Conservation (phyloP, 2,888 invertebrate genomes). For the Terebella lapidaria region DNA sequence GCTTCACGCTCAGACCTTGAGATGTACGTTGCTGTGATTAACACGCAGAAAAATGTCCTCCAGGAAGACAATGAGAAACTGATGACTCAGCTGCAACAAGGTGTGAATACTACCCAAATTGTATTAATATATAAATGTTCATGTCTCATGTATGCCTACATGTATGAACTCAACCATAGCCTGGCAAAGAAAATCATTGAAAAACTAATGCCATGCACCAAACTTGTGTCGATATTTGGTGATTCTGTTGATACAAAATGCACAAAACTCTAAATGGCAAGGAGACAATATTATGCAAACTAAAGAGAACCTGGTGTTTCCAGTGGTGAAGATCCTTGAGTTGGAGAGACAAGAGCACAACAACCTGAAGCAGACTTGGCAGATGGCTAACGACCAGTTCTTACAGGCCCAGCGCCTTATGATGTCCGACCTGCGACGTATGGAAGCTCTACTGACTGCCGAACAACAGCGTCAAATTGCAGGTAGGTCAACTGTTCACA, state of each 20-base stretch:
- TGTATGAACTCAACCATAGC: no score
- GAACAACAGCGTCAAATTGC: slow-evolving; percentile 54
- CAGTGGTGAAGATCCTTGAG: slow-evolving; percentile 53
- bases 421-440: slow-evolving; percentile 53
- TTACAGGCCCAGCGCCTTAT: slow-evolving; percentile 55
- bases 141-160: background rate
- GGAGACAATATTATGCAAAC: no score
- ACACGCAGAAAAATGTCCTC: slow-evolving; percentile 56
- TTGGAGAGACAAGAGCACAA: slow-evolving; percentile 54
- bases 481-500: slow-evolving; percentile 32
- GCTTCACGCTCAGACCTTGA: slow-evolving; percentile 55
- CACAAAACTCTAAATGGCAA: no score
- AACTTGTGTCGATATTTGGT: no score
- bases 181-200: no score
- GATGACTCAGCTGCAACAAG: slow-evolving; percentile 50
- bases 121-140: background rate
- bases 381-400: slow-evolving; percentile 58
- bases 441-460: slow-evolving; percentile 53
- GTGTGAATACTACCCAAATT: slow-evolving; percentile 26
- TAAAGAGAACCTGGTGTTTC: background rate
- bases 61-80: slow-evolving; percentile 55
- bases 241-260: no score
- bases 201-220: no score
- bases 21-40: slow-evolving; percentile 57
- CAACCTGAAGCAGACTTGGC: slow-evolving; percentile 55